Percentiles rank a stretch among this genome's conserved stretches.
These are phyloP conservation scores for Knipowitschia caucasica DNA, from an alignment of 2,797 vertebrate species.

Conservation along the genomic window DNA sequence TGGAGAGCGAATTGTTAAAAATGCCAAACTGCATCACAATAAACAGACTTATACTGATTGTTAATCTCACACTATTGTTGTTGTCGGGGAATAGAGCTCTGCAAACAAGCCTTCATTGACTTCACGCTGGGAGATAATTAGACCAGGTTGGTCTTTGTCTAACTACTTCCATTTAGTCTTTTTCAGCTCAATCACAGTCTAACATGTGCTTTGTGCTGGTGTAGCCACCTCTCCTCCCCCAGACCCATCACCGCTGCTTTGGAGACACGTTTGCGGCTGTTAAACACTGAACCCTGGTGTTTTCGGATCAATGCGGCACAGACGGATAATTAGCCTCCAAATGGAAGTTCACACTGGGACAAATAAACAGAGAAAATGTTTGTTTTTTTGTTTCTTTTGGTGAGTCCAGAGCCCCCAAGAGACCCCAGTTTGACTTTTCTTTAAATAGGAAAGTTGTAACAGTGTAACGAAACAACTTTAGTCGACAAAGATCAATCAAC, in stretches of 20 bases:
- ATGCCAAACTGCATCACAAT: background rate
- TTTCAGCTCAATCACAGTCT: background rate
- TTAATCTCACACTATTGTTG: constrained; percentile 8
- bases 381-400: background rate
- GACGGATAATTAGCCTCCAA: constrained; percentile 7
- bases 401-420: background rate
- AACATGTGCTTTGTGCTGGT: background rate
- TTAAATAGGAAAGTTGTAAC: constrained; percentile 1
- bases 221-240: background rate
- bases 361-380: background rate
- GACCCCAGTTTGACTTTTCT: background rate
- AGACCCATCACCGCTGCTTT: constrained; percentile 4
- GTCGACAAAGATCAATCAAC: background rate
- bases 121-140: constrained; percentile 38
- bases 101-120: constrained; percentile 15
- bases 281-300: constrained; percentile 1
- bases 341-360: constrained; percentile 3
- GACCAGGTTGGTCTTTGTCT: constrained; percentile 17
- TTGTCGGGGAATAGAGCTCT: constrained; percentile 14
- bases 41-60: background rate
- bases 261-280: background rate
- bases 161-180: background rate
- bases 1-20: too few species aligned
- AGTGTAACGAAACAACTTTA: background rate
- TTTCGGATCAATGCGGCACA: constrained; percentile 3